Evolutionary conservation across 1,140 invertebrate genomes (phyloP).

Genomic region (Hesperophylax magnus): DNA sequence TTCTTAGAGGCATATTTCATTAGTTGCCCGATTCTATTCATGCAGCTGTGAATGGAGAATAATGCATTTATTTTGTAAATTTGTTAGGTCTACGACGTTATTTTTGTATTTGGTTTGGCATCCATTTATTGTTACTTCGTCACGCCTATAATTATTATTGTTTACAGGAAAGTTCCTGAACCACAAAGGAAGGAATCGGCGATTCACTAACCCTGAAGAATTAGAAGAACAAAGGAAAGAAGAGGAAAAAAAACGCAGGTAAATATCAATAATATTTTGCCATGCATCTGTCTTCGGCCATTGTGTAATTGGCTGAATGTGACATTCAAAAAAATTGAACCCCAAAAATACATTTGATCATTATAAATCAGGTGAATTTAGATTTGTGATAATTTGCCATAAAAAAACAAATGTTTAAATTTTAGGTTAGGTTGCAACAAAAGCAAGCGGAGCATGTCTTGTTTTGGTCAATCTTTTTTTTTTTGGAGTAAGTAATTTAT

Average conservation of each 20-base stretch:
- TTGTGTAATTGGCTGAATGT: conserved; percentile 43
- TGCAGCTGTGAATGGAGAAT: not conserved
- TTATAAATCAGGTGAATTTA: no score
- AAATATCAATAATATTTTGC: conserved; percentile 17
- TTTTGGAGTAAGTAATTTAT: no score
- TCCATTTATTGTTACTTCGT: conserved; percentile 34
- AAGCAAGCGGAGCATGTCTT: no score
- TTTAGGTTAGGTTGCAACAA: no score
- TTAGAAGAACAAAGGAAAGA: conserved; percentile 90
- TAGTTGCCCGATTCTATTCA: not conserved
- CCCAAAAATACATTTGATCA: not conserved
- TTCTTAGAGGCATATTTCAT: not conserved
- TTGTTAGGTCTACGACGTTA: not conserved
- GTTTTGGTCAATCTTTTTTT: no score
- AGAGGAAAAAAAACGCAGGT: conserved; percentile 69
- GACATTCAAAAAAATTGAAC: conserved; percentile 37
- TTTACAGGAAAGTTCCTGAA: conserved; percentile 86
- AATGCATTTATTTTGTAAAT: not conserved
- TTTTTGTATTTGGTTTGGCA: conserved; percentile 14
- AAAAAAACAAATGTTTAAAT: no score
- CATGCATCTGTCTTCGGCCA: not conserved
- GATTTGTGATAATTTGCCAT: no score
- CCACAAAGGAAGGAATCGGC: conserved; percentile 92
- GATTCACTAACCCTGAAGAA: conserved; percentile 95
- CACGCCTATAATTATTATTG: conserved; percentile 56